Evolutionary conservation across 1,140 invertebrate species (phyloP).

Genomic region (Lordiphosa clarofinis): DNA sequence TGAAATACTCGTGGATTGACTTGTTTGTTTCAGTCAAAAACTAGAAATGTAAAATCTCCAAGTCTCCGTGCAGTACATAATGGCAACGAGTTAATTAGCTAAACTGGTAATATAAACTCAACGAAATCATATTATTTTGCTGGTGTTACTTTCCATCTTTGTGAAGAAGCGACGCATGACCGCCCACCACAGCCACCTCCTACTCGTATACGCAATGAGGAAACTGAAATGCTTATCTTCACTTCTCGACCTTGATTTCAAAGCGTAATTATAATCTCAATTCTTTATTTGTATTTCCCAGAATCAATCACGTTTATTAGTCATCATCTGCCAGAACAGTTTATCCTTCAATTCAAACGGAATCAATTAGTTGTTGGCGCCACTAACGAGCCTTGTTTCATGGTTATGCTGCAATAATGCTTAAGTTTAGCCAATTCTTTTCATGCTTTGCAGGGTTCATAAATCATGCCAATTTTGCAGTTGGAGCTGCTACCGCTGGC

Average conservation of each 20-base stretch:
- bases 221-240: too few relatives aligned
- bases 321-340: conserved; percentile 5
- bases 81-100: conserved; percentile 44
- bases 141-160: conserved; percentile 19
- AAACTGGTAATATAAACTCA: conserved; percentile 41
- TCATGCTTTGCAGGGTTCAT: conserved; percentile 11
- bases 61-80: conserved; percentile 43
- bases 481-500: too few relatives aligned
- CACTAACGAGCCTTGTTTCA: conserved; percentile 55
- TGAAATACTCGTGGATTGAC: conserved; percentile 34
- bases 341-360: conserved; percentile 59
- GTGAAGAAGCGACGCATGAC: conserved; percentile 35
- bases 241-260: conserved; percentile 19
- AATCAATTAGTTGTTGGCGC: conserved; percentile 60
- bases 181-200: conserved; percentile 23
- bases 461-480: not conserved
- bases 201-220: not conserved
- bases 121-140: not conserved
- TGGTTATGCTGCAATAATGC: conserved; percentile 45
- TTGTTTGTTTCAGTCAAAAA: conserved; percentile 42
- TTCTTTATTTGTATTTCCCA: conserved; percentile 23
- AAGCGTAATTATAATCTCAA: conserved; percentile 2
- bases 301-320: conserved; percentile 25
- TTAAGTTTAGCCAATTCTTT: conserved; percentile 20
- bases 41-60: conserved; percentile 44